Evolutionary conservation across 2,888 invertebrate genomes (phyloP).

Genomic region (Amphipyra berbera): DNA sequence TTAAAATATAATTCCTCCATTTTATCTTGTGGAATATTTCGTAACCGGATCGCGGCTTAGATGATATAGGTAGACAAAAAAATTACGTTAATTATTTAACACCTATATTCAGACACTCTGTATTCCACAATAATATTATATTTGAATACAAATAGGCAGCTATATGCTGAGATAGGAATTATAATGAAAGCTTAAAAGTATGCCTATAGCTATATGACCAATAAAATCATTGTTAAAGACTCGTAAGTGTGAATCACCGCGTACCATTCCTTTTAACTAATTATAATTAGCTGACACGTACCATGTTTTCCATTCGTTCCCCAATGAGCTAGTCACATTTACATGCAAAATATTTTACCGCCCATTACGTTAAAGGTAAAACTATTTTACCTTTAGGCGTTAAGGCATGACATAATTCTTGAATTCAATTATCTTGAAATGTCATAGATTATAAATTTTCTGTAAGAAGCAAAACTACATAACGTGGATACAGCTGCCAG

Average conservation of each 20-base stretch:
- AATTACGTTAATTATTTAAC: too few relatives aligned
- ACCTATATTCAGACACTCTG: not conserved
- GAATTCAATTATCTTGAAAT: constrained; percentile 49
- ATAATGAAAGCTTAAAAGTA: not conserved
- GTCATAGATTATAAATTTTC: constrained; percentile 51
- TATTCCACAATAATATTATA: not conserved
- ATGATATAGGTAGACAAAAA: too few relatives aligned
- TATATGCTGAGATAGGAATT: not conserved
- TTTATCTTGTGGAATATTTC: constrained; percentile 2
- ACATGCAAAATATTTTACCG: constrained; percentile 18
- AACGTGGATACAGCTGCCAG: constrained; percentile 66
- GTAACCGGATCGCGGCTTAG: not conserved
- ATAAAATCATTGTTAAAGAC: not conserved
- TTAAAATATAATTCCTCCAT: constrained; percentile 24
- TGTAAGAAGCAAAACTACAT: constrained; percentile 34
- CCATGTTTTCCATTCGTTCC: constrained; percentile 2
- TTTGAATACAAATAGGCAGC: not conserved
- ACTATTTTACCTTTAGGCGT: constrained; percentile 18
- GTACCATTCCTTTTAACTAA: not conserved
- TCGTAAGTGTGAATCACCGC: not conserved
- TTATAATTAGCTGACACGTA: not conserved
- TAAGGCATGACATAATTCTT: constrained; percentile 24
- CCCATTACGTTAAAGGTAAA: constrained; percentile 14
- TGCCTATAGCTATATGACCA: not conserved
- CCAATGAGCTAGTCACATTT: constrained; percentile 14